A percentile compares a stretch with the other conserved stretches of the same genome.
phyloP scores from a whole-genome alignment of 2,113 vertebrate species.

The Varanus salvator region DNA sequence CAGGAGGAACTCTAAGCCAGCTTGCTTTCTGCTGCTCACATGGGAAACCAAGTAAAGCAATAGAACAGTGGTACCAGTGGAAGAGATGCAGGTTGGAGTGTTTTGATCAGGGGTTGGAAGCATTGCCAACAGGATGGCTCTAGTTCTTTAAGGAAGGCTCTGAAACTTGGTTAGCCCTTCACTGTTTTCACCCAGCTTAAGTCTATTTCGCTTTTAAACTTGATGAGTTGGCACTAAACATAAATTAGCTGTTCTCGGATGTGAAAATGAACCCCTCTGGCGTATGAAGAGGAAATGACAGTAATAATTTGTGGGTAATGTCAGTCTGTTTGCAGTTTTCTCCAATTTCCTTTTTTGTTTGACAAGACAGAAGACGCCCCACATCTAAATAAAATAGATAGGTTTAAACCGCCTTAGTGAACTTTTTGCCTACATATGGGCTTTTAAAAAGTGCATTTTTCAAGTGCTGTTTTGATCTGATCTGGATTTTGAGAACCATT shows the following conservation, averaged over 20 bases:
- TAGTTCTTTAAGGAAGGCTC: neutral
- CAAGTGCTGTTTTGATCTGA: constrained; percentile 5
- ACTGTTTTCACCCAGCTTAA: constrained; percentile 5
- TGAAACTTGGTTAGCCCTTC: neutral
- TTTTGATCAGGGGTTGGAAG: neutral
- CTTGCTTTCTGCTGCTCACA: neutral
- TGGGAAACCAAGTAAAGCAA: neutral
- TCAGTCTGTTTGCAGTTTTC: constrained; percentile 50
- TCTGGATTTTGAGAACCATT: neutral
- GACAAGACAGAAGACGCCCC: neutral
- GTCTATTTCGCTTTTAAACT: neutral
- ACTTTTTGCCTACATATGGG: neutral
- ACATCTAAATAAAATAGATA: constrained; percentile 16
- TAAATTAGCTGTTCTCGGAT: constrained; percentile 64
- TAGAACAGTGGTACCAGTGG: neutral
- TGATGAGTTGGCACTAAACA: constrained; percentile 48
- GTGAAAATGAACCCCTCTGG: constrained; percentile 60
- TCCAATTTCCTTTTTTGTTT: constrained; percentile 38
- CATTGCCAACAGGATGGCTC: no score
- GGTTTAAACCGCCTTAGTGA: constrained; percentile 12
- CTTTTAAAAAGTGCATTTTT: constrained; percentile 12
- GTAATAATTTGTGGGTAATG: constrained; percentile 58
- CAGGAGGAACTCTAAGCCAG: neutral
- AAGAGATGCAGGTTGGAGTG: neutral
- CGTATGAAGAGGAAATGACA: constrained; percentile 56